These are phyloP conservation scores for Charaxes varanes DNA, from an alignment of 1,140 invertebrate genomes.

Conservation along the genomic window DNA sequence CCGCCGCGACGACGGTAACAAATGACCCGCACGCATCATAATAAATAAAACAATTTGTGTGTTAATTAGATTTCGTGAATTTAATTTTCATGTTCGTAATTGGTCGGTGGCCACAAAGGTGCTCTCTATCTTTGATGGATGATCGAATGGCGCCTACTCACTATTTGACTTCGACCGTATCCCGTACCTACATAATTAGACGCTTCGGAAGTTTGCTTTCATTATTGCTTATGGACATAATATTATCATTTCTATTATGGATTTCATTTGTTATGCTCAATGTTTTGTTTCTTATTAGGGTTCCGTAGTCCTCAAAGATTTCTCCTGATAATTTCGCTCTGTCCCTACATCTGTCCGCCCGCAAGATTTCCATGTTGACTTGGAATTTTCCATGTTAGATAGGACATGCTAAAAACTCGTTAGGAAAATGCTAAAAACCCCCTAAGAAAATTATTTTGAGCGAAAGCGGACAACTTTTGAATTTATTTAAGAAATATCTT, in stretches of 20 bases:
- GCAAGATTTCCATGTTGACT: too few species aligned
- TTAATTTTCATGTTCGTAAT: conserved; percentile 74
- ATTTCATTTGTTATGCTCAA: conserved; percentile 45
- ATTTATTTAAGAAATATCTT: too few species aligned
- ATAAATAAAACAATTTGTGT: conserved; percentile 75
- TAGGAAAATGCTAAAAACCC: too few species aligned
- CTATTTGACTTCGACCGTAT: conserved; percentile 62
- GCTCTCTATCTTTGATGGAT: conserved; percentile 69
- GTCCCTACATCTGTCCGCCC: too few species aligned
- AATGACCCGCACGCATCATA: conserved; percentile 71
- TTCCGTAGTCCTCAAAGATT: conserved; percentile 27
- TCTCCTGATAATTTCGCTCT: too few species aligned
- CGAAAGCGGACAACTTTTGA: too few species aligned
- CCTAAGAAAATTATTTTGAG: too few species aligned
- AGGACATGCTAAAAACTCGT: too few species aligned
- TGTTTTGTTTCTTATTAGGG: conserved; percentile 33
- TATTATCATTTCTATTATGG: conserved; percentile 66
- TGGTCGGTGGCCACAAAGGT: conserved; percentile 71
- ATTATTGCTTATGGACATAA: conserved; percentile 62
- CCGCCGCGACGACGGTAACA: conserved; percentile 61
- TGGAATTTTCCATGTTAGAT: too few species aligned
- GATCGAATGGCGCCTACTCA: conserved; percentile 64
- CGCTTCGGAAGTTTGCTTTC: conserved; percentile 68
- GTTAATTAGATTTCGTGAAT: conserved; percentile 75
- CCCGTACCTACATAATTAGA: conserved; percentile 57